These are phyloP conservation scores for Platycheirus albimanus DNA, from an alignment of 2,888 invertebrate genomes.

Conservation along the genomic window DNA sequence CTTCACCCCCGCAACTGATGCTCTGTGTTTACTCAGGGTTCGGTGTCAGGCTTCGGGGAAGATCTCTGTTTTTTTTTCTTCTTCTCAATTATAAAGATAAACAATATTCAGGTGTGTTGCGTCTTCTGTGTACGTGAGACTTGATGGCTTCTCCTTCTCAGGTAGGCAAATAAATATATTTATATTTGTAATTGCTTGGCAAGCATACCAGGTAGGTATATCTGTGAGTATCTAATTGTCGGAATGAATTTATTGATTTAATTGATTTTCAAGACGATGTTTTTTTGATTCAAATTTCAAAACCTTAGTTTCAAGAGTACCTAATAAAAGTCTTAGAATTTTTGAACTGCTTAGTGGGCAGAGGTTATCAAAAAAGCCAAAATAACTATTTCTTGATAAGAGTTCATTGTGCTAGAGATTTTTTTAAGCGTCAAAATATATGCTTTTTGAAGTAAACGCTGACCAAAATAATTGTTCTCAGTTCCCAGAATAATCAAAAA, in stretches of 20 bases:
- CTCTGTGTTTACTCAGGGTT: neutral
- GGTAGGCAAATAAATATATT: slow-evolving; percentile 39
- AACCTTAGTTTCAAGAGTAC: neutral
- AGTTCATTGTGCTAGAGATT: slow-evolving; percentile 76
- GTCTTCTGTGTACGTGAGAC: slow-evolving; percentile 16
- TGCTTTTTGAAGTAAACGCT: no score
- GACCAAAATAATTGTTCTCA: no score
- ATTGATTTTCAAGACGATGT: no score
- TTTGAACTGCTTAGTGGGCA: neutral
- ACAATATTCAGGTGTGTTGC: slow-evolving; percentile 24
- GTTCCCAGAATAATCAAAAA: slow-evolving; percentile 13
- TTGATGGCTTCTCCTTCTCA: slow-evolving; percentile 31
- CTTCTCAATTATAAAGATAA: slow-evolving; percentile 40
- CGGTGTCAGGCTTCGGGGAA: no score
- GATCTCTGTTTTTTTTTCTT: slow-evolving; percentile 11
- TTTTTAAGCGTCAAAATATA: neutral
- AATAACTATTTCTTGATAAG: slow-evolving; percentile 77
- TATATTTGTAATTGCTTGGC: slow-evolving; percentile 28
- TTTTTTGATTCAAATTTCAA: no score
- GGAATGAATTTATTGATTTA: slow-evolving; percentile 6
- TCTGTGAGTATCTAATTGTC: slow-evolving; percentile 11
- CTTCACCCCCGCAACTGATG: slow-evolving; percentile 5
- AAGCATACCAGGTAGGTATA: no score
- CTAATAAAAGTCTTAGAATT: neutral
- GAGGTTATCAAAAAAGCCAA: slow-evolving; percentile 77